phyloP scores from a whole-genome alignment of 2,888 invertebrate genomes.

The Drosophila birchii region DNA sequence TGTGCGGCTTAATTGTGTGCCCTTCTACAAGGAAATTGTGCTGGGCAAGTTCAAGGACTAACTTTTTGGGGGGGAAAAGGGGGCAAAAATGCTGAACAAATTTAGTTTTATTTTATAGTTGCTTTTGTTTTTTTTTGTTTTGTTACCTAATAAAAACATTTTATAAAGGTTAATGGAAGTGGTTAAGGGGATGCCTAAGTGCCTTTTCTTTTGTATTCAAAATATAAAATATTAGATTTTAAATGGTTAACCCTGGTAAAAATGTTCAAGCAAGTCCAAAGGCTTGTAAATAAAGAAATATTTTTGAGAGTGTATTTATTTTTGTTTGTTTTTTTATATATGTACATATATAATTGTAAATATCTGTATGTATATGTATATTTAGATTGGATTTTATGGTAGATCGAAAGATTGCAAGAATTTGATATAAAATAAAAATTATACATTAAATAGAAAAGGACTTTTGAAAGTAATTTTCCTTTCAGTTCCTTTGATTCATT shows the following conservation, averaged over 20 bases:
- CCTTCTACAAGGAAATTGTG: slow-evolving; percentile 93
- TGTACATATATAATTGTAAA: background rate
- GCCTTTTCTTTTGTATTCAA: slow-evolving; percentile 1
- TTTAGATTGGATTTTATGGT: background rate
- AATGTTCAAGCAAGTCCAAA: background rate
- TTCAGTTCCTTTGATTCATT: too few species aligned
- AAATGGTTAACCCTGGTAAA: background rate
- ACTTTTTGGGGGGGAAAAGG: background rate
- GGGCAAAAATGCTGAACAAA: background rate
- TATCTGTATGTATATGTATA: background rate
- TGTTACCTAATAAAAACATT: background rate
- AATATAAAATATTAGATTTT: background rate
- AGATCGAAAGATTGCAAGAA: too few species aligned
- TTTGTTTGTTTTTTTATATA: background rate
- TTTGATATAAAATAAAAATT: too few species aligned
- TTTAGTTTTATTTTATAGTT: background rate
- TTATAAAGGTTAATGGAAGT: background rate
- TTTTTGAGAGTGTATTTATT: background rate
- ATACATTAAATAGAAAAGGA: too few species aligned
- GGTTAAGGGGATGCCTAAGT: background rate
- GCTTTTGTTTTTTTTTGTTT: background rate
- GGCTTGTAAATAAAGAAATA: background rate
- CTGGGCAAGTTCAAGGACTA: slow-evolving; percentile 76
- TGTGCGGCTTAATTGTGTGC: slow-evolving; percentile 91
- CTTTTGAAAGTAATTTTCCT: too few species aligned